Evolutionary conservation across 2,797 vertebrate genomes (phyloP), one percentile per base, ranked within the genome.

Genomic region (Micrastur ruficollis): DNA sequence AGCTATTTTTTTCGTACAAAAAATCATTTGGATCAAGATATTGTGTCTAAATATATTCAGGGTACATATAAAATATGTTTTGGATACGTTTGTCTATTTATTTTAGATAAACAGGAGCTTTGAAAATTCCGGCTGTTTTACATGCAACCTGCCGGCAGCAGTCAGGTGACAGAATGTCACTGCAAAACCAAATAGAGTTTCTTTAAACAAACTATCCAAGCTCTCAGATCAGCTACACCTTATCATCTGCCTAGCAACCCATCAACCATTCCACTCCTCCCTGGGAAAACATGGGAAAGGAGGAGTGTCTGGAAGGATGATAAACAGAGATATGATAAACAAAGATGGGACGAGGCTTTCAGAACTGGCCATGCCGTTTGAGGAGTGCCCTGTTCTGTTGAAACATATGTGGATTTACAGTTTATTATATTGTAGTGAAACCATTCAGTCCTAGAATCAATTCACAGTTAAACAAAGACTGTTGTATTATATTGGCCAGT

Each of bases 91-190:
- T 2, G 3, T 2, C 32, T 75, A 25, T 80, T 80, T 73, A 44
- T 78, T 95, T 85, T 71, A 65, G 58, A 65, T 66, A 53, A 91
- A 90, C 12, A 58, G 31, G 29, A 21, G 12, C 58, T 92, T 89
- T 90, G 61, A 88, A 75, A 88, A 84, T 93, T 79, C 66, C 50
- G 72, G 61, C 58, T 81, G 75, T 78, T 95, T 82, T 25, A 29
- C 50, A 52, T 0, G 0, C 14, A 3, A 5, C 1, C 1, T 84
- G 62, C 53, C 71, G 52, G 47, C 53, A 74, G 53, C 46, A 79
- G 46, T 61, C 68, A 78, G 56, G 38, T 74, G 65, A 85, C 53
- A 89, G 59, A 73, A 84, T 34, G 32, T 66, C 38, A 46, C 65
- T 81, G 88, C 47, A 78, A 86, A 94, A 81, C 26, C 20, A 31